Conservation (phyloP, 2,113 vertebrate species). For the Ophthalmolycus amberensis region DNA sequence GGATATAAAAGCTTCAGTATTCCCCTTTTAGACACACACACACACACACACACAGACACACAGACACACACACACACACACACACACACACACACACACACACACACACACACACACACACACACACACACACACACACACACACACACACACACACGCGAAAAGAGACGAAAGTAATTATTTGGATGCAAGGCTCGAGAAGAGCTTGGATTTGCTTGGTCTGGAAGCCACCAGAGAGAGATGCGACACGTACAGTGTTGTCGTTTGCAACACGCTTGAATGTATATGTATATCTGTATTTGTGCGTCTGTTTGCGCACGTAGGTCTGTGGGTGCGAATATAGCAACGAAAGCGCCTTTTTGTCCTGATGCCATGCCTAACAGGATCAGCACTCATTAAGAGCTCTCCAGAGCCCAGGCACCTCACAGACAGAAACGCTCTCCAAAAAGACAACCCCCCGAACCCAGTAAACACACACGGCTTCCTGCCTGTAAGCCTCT, state of each 20-base stretch:
- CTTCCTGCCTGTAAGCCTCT: slow-evolving; percentile 53
- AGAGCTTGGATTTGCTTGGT: slow-evolving; percentile 10
- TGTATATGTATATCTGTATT: slow-evolving; percentile 12
- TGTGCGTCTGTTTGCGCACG: neutral
- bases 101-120: slow-evolving; percentile 25
- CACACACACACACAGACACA: neutral
- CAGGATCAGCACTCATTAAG: slow-evolving; percentile 74
- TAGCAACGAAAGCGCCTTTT: slow-evolving; percentile 31
- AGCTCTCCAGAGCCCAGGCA: slow-evolving; percentile 67
- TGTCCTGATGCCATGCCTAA: slow-evolving; percentile 60
- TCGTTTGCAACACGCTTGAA: slow-evolving; percentile 8
- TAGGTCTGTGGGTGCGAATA: slow-evolving; percentile 22
- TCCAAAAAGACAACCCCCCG: slow-evolving; percentile 64
- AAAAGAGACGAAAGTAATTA: slow-evolving; percentile 43
- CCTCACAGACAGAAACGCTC: slow-evolving; percentile 63
- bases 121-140: neutral
- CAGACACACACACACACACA: slow-evolving; percentile 25
- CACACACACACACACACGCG: slow-evolving; percentile 7
- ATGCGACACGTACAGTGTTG: neutral
- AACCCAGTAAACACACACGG: slow-evolving; percentile 61
- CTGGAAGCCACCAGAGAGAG: neutral
- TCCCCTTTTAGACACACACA: slow-evolving; percentile 49
- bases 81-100: slow-evolving; percentile 27
- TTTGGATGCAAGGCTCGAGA: slow-evolving; percentile 9
- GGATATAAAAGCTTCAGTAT: slow-evolving; percentile 53